Percentiles rank a stretch among this genome's conserved stretches.
Conservation (phyloP, 2,797 vertebrate genomes). For the Rhabdomys pumilio region DNA sequence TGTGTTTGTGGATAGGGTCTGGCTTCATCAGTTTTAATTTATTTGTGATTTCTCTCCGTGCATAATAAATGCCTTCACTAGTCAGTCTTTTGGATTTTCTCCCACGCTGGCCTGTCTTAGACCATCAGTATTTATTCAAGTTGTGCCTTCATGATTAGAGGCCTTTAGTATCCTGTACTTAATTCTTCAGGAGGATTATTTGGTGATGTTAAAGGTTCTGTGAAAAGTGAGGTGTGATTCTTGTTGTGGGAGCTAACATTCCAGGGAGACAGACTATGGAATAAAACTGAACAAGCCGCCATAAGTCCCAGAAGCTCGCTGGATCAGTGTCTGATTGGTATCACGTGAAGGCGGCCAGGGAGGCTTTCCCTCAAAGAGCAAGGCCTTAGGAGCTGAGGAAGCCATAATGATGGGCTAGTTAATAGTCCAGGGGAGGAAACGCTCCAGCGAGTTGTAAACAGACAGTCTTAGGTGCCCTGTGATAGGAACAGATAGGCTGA, state of each 20-base stretch:
- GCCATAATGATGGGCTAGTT: neutral
- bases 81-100: neutral
- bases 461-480: neutral
- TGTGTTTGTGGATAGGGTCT: neutral
- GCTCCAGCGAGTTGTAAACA: neutral
- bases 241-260: slow-evolving; percentile 9
- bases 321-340: neutral
- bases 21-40: neutral
- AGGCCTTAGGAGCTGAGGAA: neutral
- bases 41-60: neutral
- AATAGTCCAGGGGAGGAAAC: neutral
- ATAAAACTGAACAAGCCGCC: neutral
- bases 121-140: neutral
- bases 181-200: neutral
- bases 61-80: neutral
- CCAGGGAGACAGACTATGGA: neutral
- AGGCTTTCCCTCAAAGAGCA: neutral
- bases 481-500: neutral
- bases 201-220: neutral
- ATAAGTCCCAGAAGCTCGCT: fast-evolving
- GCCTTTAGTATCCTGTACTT: neutral
- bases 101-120: neutral
- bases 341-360: neutral
- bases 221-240: slow-evolving; percentile 25
- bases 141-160: neutral